A percentile compares a stretch with the other conserved stretches of the same genome.
Evolutionary conservation across 2,888 invertebrate genomes (phyloP).

Genomic region (Plagodis pulveraria): DNA sequence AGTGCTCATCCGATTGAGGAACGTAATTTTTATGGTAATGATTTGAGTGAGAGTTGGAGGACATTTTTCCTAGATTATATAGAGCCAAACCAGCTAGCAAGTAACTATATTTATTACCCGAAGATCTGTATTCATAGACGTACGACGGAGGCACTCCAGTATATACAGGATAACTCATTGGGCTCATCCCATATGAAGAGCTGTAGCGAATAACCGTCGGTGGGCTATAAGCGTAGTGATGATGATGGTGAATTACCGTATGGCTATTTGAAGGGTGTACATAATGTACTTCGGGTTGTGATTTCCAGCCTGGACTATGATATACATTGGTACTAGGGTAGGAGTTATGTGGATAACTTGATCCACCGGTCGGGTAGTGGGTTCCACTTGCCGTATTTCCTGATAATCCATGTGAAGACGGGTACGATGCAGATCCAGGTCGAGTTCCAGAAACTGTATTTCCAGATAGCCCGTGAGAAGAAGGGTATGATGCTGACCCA

Average conservation of each 20-base stretch:
- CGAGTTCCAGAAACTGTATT: neutral
- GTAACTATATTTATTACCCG: slow-evolving; percentile 34
- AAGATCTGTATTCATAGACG: slow-evolving; percentile 38
- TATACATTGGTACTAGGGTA: slow-evolving; percentile 1
- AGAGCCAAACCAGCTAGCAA: slow-evolving; percentile 38
- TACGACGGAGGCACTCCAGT: slow-evolving; percentile 30
- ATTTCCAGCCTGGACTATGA: slow-evolving; percentile 5
- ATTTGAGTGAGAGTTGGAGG: slow-evolving; percentile 11
- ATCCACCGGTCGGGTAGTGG: neutral
- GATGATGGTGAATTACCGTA: slow-evolving; percentile 4
- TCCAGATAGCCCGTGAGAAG: slow-evolving; percentile 4
- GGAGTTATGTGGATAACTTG: neutral
- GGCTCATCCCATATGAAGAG: slow-evolving; percentile 8
- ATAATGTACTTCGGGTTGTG: slow-evolving; percentile 8
- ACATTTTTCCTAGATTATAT: slow-evolving; percentile 35
- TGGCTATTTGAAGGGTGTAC: neutral
- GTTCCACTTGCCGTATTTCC: slow-evolving; percentile 6
- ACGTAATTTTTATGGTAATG: slow-evolving; percentile 21
- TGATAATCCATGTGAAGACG: slow-evolving; percentile 4
- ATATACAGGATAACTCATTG: slow-evolving; percentile 31
- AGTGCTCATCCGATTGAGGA: slow-evolving; percentile 31
- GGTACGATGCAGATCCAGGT: neutral
- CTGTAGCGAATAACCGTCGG: slow-evolving; percentile 17
- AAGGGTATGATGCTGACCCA: neutral
- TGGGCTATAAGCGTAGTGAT: slow-evolving; percentile 17